Evolutionary conservation across 2,888 invertebrate genomes (phyloP).

Genomic region (Mesorhabditis spiculigera): DNA sequence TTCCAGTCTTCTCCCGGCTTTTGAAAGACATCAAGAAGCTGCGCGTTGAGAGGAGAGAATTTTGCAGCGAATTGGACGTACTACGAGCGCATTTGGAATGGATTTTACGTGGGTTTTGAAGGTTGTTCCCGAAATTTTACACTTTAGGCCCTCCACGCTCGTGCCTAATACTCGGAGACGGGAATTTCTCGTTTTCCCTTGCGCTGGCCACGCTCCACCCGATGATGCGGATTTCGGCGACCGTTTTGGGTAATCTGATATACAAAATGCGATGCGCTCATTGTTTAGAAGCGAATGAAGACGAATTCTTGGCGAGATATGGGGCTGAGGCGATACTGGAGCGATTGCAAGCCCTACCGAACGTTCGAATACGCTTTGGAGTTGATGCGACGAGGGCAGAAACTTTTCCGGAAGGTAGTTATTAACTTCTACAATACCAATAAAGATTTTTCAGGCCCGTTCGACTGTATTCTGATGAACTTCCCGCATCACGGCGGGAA

Average conservation of each 20-base stretch:
- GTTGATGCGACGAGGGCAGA: constrained; percentile 32
- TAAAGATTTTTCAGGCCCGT: constrained; percentile 40
- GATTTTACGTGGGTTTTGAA: too few relatives aligned
- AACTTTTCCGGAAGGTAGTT: constrained; percentile 12
- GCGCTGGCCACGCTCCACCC: constrained; percentile 14
- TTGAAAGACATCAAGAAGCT: too few relatives aligned
- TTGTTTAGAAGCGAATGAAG: constrained; percentile 1
- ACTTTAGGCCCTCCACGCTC: background rate
- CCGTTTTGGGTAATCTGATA: too few relatives aligned
- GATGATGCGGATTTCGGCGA: constrained; percentile 9
- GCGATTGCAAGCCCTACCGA: constrained; percentile 13
- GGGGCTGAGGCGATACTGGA: constrained; percentile 16
- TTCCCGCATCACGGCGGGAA: constrained; percentile 69
- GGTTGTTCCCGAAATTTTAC: too few relatives aligned
- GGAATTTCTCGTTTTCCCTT: constrained; percentile 38
- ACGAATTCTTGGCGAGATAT: constrained; percentile 26
- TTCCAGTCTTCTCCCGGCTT: too few relatives aligned
- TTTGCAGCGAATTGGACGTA: too few relatives aligned
- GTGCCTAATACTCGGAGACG: constrained; percentile 35
- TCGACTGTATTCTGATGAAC: constrained; percentile 67
- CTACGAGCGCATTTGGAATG: too few relatives aligned
- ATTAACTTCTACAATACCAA: too few relatives aligned
- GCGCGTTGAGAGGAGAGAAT: too few relatives aligned
- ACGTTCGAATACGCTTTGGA: constrained; percentile 25
- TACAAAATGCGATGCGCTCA: too few relatives aligned